Conservation (phyloP, 2,888 invertebrate species). For the Caenorhabditis sp. region DNA sequence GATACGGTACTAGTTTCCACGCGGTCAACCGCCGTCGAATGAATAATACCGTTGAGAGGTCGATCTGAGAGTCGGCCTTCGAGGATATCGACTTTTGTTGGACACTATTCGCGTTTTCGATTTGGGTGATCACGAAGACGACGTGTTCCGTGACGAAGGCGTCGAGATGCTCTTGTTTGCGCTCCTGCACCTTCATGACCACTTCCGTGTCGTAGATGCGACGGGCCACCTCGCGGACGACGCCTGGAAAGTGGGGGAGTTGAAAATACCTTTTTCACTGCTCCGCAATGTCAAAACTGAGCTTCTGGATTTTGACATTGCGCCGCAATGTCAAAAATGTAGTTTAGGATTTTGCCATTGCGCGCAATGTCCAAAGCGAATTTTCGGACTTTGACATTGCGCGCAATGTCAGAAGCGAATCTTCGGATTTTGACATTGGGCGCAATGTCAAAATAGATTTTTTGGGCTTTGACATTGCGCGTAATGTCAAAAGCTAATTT, state of each 20-base stretch:
- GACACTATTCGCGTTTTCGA: constrained; percentile 70
- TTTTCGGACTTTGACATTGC: no score
- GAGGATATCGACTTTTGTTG: constrained; percentile 68
- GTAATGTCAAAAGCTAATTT: no score
- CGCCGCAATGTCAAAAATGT: no score
- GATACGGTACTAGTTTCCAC: constrained; percentile 10
- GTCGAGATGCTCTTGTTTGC: constrained; percentile 91
- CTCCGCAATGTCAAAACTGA: no score
- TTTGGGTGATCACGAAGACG: constrained; percentile 79
- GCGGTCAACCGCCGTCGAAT: constrained; percentile 10
- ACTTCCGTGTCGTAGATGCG: constrained; percentile 95
- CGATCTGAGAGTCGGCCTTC: constrained; percentile 65
- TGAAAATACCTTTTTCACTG: neutral
- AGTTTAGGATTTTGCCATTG: no score
- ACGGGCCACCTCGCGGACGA: constrained; percentile 96
- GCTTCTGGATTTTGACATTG: no score
- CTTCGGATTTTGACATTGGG: no score
- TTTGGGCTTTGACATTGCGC: no score
- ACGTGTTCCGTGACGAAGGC: constrained; percentile 82
- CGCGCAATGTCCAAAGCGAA: no score
- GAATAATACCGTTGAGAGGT: constrained; percentile 57
- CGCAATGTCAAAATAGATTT: no score
- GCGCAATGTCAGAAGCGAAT: no score
- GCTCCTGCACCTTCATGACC: constrained; percentile 92
- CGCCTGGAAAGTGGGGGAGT: constrained; percentile 87